phyloP scores from a whole-genome alignment of 2,113 vertebrate genomes.

The Ceuthmochares aereus region DNA sequence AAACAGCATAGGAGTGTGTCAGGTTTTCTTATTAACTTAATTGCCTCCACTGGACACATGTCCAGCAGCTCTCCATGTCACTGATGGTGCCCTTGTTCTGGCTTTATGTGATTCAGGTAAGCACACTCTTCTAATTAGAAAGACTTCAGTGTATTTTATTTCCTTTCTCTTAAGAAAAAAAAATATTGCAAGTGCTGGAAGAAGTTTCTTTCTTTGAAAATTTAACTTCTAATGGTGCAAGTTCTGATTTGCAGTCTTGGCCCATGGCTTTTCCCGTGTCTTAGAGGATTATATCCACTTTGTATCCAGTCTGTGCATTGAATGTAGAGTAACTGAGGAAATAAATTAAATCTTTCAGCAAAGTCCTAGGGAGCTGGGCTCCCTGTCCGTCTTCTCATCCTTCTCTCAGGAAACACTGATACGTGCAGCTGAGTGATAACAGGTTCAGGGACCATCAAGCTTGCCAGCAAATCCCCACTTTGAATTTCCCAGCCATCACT shows the following conservation, averaged over 20 bases:
- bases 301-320: neutral
- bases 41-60: constrained; percentile 55
- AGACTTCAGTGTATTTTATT: neutral
- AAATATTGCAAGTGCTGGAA: no score
- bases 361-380: neutral
- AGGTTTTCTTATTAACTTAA: constrained; percentile 71
- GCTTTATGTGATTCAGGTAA: constrained; percentile 60
- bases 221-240: neutral
- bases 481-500: neutral
- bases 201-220: neutral
- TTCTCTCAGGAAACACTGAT: neutral
- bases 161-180: neutral
- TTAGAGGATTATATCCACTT: neutral
- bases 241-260: neutral
- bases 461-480: no score
- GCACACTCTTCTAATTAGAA: neutral
- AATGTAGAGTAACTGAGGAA: neutral
- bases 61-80: constrained; percentile 61
- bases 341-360: neutral
- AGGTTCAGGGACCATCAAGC: neutral
- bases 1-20: constrained; percentile 51
- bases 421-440: neutral
- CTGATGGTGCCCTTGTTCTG: constrained; percentile 54
- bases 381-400: neutral
- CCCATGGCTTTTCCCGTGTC: neutral